Evolutionary conservation across 2,113 vertebrate species (phyloP).

Genomic region (Centrocercus urophasianus): DNA sequence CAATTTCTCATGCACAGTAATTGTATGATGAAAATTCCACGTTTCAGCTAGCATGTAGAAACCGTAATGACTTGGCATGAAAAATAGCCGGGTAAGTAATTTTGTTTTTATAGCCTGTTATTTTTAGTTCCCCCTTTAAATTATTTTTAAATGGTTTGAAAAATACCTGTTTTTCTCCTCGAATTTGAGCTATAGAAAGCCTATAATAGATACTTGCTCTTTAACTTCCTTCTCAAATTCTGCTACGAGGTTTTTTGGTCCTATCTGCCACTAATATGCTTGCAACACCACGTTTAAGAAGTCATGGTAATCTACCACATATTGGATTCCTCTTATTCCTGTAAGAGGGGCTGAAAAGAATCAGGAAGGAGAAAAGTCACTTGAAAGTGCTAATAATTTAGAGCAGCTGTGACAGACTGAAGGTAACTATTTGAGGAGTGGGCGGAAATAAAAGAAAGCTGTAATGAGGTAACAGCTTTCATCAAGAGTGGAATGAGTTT

Average conservation of each 20-base stretch:
- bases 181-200: not conserved
- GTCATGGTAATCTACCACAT: not conserved
- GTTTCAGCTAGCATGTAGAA: not conserved
- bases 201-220: not conserved
- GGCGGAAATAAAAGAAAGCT: not conserved
- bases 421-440: not conserved
- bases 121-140: not conserved
- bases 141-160: not conserved
- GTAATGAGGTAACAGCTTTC: not conserved
- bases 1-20: not conserved
- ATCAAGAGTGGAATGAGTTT: not conserved
- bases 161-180: not conserved
- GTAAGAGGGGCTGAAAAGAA: not conserved
- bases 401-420: not conserved
- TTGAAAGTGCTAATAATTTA: not conserved
- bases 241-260: not conserved
- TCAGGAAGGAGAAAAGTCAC: not conserved
- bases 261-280: not conserved
- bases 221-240: slow-evolving; percentile 18
- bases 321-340: not conserved
- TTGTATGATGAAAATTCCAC: not conserved
- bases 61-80: not conserved
- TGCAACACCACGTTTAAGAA: not conserved
- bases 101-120: not conserved
- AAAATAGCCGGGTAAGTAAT: not conserved